Base-by-base conservation (phyloP, 2,113 vertebrate genomes). In the Oryzias woworae region DNA sequence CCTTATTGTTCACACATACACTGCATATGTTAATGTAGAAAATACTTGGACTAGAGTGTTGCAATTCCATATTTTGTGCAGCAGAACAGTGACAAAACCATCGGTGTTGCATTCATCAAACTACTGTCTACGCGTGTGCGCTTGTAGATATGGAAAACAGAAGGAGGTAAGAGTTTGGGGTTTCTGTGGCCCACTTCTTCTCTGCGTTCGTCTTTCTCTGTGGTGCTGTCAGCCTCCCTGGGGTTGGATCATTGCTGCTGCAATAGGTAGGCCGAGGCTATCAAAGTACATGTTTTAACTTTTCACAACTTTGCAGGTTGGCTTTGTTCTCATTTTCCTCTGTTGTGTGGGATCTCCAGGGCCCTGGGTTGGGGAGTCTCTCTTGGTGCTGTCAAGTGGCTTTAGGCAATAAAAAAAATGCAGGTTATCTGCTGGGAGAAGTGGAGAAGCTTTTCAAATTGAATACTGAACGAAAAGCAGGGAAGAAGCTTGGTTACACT, bases 271-370 rank as follows among this genome's bases (percentile, higher is more conserved):
- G 86, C 79, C 72, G 80, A 80, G 88, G 82, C 89, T 90, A 91
- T 91, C 87, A 90, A 88, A 91, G 89, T 89, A 89, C 80, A 86
- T 73, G 87, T 86, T 91, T 90, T 85, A 86, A 91, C 89, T 88
- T 86, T 88, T 72, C 14, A 83, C 84, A 73, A 89, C 87, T 91
- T 91, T 87, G 79, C 88, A 91, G 86, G 90, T 90, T 54, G 22
- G 78, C 87, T 88, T 85, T 91, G 88, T 92, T 91, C 88, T 85
- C 76, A 85, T 88, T 89, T 82, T 73, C 87, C 82, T 77, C 77
- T 87, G 84, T 87, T 86, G 82, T 86, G 79, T 55, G 7, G 81
- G 85, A 86, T 88, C 86, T 89, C 80, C 59, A 75, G 90, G 88
- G 87, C 71, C 64, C 74, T 74, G 70, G 79, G 86, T 87, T 82